Conservation (phyloP, 37 sponge, comb jelly and placozoan genomes). For the Bolinopsis microptera region DNA sequence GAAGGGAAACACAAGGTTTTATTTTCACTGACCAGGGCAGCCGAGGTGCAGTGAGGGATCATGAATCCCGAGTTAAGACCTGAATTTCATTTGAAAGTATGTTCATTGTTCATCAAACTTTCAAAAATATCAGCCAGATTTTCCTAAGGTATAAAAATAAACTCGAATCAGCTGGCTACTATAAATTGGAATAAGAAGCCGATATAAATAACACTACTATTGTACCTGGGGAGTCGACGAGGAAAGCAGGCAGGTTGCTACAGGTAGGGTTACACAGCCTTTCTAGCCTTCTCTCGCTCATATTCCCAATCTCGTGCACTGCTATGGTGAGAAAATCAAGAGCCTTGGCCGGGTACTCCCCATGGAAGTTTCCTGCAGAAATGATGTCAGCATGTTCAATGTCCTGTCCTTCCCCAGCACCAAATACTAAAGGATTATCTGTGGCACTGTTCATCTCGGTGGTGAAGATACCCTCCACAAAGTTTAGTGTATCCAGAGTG, state of each 20-base stretch:
- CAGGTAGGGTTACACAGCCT: slow-evolving; percentile 83
- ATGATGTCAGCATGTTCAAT: slow-evolving; percentile 71
- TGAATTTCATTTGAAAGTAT: neutral
- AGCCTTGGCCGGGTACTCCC: slow-evolving; percentile 97
- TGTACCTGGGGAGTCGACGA: slow-evolving; percentile 71
- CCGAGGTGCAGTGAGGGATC: slow-evolving; percentile 93
- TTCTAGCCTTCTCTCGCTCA: slow-evolving; percentile 92
- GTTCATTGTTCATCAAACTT: neutral
- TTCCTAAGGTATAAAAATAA: too few species aligned
- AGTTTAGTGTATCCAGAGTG: slow-evolving; percentile 84
- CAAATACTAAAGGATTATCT: slow-evolving; percentile 82
- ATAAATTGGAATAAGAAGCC: too few species aligned
- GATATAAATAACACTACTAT: too few species aligned
- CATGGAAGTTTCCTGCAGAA: slow-evolving; percentile 97
- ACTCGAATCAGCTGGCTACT: neutral
- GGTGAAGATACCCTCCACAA: slow-evolving; percentile 78
- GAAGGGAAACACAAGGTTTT: slow-evolving; percentile 96
- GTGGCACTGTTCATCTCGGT: slow-evolving; percentile 97
- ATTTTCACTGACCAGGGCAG: slow-evolving; percentile 92
- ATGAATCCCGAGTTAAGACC: slow-evolving; percentile 76
- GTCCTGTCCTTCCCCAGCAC: neutral
- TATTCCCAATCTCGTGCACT: slow-evolving; percentile 89
- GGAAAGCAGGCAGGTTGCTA: slow-evolving; percentile 91
- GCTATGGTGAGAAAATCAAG: slow-evolving; percentile 95
- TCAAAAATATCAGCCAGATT: neutral